Evolutionary conservation across 2,888 invertebrate species (phyloP).

Genomic region (Drosophila melanosoma): DNA sequence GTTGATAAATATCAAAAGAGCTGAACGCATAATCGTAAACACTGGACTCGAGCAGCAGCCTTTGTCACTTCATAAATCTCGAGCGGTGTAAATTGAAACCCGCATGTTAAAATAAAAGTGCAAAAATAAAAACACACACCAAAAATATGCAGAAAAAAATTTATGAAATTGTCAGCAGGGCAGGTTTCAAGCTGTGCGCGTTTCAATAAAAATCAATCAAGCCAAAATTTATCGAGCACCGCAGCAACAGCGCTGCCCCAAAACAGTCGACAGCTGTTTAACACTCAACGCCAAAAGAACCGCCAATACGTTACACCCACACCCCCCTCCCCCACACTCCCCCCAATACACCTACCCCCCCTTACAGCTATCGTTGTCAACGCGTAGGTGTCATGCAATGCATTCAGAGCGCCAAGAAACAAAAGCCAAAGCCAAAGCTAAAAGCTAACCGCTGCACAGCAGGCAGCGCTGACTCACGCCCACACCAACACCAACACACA

Average conservation of each 20-base stretch:
- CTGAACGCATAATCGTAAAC: slow-evolving; percentile 18
- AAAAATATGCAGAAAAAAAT: slow-evolving; percentile 27
- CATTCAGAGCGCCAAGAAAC: slow-evolving; percentile 66
- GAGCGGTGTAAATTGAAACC: slow-evolving; percentile 59
- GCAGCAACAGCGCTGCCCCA: slow-evolving; percentile 2
- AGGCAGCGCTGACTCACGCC: slow-evolving; percentile 66
- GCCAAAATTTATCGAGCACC: slow-evolving; percentile 72
- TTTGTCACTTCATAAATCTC: slow-evolving; percentile 79
- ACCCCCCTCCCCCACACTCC: background rate
- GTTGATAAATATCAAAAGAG: slow-evolving; percentile 29
- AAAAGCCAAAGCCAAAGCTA: slow-evolving; percentile 47
- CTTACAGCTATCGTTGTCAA: slow-evolving; percentile 39
- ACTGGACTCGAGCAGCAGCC: slow-evolving; percentile 31
- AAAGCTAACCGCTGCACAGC: slow-evolving; percentile 49
- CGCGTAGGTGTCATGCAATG: slow-evolving; percentile 74
- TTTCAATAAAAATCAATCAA: slow-evolving; percentile 81
- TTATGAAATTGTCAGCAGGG: slow-evolving; percentile 68
- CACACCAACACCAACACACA: slow-evolving; percentile 18
- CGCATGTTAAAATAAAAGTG: slow-evolving; percentile 45
- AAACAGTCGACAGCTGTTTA: slow-evolving; percentile 67
- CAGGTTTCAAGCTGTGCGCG: slow-evolving; percentile 74
- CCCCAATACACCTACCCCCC: background rate
- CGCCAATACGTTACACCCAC: slow-evolving; percentile 1
- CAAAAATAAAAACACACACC: slow-evolving; percentile 2
- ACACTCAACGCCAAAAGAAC: slow-evolving; percentile 46